Evolutionary conservation across 2,113 vertebrate genomes (phyloP).

Genomic region (Oryzias melastigma): DNA sequence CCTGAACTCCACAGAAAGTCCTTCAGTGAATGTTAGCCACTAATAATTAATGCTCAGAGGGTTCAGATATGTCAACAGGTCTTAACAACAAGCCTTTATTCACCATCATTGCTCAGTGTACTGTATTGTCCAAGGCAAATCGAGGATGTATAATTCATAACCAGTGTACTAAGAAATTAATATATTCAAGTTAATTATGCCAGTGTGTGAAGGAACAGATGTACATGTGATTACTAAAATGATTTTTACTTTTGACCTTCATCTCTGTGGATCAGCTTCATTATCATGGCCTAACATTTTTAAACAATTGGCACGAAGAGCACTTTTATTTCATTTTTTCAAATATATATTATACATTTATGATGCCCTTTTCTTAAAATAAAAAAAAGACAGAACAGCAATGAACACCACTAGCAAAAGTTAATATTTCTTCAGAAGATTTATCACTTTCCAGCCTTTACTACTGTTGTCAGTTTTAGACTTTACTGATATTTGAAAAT

Average conservation of each 20-base stretch:
- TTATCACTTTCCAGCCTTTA: too few species aligned
- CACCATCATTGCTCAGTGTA: slow-evolving; percentile 52
- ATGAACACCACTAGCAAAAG: too few species aligned
- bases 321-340: slow-evolving; percentile 34
- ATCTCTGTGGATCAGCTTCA: slow-evolving; percentile 68
- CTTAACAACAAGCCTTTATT: slow-evolving; percentile 55
- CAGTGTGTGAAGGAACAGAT: slow-evolving; percentile 61
- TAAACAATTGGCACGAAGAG: slow-evolving; percentile 58
- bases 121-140: slow-evolving; percentile 67
- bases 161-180: slow-evolving; percentile 86
- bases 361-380: slow-evolving; percentile 66
- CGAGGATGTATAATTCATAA: slow-evolving; percentile 83
- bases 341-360: slow-evolving; percentile 50
- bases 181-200: slow-evolving; percentile 87
- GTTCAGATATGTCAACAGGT: slow-evolving; percentile 63
- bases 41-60: slow-evolving; percentile 70
- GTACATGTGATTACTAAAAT: slow-evolving; percentile 67
- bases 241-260: slow-evolving; percentile 73
- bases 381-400: slow-evolving; percentile 1
- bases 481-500: too few species aligned
- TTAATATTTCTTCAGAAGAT: too few species aligned
- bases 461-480: too few species aligned
- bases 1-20: slow-evolving; percentile 49
- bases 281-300: slow-evolving; percentile 68
- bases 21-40: slow-evolving; percentile 56